Evolutionary conservation across 2,888 invertebrate genomes (phyloP).

Genomic region (Campoletis raptor): DNA sequence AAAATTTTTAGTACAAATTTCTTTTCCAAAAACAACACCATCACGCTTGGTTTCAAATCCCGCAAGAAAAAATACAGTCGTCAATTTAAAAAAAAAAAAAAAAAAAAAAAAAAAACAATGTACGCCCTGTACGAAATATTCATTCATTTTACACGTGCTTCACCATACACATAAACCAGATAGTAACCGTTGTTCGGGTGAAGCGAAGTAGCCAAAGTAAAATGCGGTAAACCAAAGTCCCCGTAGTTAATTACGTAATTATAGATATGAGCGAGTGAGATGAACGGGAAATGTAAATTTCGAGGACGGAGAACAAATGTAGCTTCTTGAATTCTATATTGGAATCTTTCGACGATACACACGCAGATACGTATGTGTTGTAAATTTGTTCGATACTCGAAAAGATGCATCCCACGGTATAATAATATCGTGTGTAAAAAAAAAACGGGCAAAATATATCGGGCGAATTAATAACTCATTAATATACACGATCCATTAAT

Average conservation of each 20-base stretch:
- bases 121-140: not conserved
- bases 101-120: not conserved
- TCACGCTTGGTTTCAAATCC: not conserved
- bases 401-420: not conserved
- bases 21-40: not conserved
- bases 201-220: conserved; percentile 28
- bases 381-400: conserved; percentile 5
- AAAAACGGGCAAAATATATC: not conserved
- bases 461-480: conserved; percentile 29
- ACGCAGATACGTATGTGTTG: not conserved
- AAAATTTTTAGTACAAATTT: not conserved
- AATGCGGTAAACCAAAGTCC: conserved; percentile 35
- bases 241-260: conserved; percentile 56
- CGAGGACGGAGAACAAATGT: conserved; percentile 19
- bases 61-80: not conserved
- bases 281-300: conserved; percentile 31
- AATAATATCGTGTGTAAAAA: not conserved
- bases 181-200: conserved; percentile 11
- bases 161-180: conserved; percentile 4
- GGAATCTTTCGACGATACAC: not conserved
- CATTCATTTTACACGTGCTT: conserved; percentile 9
- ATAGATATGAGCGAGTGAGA: conserved; percentile 46
- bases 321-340: not conserved
- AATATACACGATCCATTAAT: conserved; percentile 13
- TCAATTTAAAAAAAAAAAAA: not conserved